Percentiles rank a stretch among this genome's conserved stretches.
phyloP scores from a whole-genome alignment of 2,888 invertebrate genomes.

The Oscheius myriophilus region DNA sequence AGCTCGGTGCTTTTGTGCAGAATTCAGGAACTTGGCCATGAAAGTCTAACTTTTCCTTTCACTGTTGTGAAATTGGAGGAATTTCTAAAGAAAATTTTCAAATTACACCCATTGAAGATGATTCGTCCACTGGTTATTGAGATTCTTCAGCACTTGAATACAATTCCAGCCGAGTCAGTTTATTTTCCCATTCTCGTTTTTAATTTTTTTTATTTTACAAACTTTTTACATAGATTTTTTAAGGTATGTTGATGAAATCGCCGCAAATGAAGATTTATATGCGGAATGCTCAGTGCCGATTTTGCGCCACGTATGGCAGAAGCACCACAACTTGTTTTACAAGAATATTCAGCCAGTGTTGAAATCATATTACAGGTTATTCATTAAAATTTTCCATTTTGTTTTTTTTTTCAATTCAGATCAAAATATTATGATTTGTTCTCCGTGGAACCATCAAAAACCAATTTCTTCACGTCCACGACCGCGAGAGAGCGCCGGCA shows the following conservation, averaged over 20 bases:
- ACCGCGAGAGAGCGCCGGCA: slow-evolving; percentile 22
- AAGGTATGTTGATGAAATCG: slow-evolving; percentile 26
- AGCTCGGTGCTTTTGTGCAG: neutral
- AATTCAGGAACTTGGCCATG: slow-evolving; percentile 14
- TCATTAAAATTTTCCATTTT: neutral
- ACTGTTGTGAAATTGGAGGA: slow-evolving; percentile 14
- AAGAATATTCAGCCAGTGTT: slow-evolving; percentile 19
- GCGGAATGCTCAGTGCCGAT: slow-evolving; percentile 26
- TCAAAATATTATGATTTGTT: neutral
- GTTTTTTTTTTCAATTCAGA: slow-evolving; percentile 1
- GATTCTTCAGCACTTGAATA: slow-evolving; percentile 11
- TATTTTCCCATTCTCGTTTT: neutral
- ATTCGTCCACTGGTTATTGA: slow-evolving; percentile 28
- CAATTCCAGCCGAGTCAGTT: slow-evolving; percentile 7
- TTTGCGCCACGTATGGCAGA: slow-evolving; percentile 25
- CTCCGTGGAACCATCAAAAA: slow-evolving; percentile 14
- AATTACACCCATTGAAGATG: slow-evolving; percentile 6
- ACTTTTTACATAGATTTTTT: neutral
- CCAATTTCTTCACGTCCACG: slow-evolving; percentile 20
- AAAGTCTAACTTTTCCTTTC: neutral
- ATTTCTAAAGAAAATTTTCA: slow-evolving; percentile 27
- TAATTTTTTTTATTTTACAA: neutral
- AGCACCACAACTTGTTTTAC: slow-evolving; percentile 8
- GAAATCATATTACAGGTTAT: slow-evolving; percentile 4
- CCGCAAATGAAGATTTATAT: slow-evolving; percentile 17